These are phyloP conservation scores for Cephus sareptanus DNA, from an alignment of 2,888 invertebrate species.

Conservation along the genomic window DNA sequence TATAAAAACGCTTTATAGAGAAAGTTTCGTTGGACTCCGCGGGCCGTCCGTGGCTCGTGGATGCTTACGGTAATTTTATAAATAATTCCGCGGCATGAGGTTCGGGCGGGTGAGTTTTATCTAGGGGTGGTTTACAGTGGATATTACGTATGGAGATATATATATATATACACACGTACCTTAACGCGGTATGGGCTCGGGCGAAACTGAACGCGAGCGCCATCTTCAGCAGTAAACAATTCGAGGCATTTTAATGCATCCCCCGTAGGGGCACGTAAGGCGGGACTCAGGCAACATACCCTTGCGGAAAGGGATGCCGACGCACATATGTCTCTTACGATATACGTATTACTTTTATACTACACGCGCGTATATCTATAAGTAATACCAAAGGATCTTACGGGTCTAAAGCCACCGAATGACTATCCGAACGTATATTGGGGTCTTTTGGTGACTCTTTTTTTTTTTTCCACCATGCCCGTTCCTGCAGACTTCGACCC, in stretches of 20 bases:
- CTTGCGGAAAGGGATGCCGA: constrained; percentile 19
- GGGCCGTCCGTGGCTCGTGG: constrained; percentile 19
- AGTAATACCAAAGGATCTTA: constrained; percentile 32
- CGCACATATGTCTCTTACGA: neutral
- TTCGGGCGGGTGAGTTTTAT: constrained; percentile 35
- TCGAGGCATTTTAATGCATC: constrained; percentile 53
- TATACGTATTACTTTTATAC: neutral
- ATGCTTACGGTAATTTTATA: constrained; percentile 37
- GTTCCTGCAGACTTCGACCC: neutral
- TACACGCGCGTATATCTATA: neutral
- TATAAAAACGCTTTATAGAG: constrained; percentile 28
- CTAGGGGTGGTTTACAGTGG: constrained; percentile 45
- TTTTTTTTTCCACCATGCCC: constrained; percentile 34
- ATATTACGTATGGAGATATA: constrained; percentile 32
- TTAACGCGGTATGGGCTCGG: too few relatives aligned
- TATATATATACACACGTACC: neutral
- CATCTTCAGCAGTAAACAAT: constrained; percentile 46
- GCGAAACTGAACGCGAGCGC: constrained; percentile 11
- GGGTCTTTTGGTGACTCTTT: constrained; percentile 42
- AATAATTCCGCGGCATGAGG: constrained; percentile 35
- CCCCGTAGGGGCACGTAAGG: constrained; percentile 46
- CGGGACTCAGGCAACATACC: constrained; percentile 42
- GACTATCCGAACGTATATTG: constrained; percentile 55
- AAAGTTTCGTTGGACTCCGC: constrained; percentile 27
- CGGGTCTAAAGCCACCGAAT: constrained; percentile 55